A percentile compares a stretch with the other conserved stretches of the same genome.
phyloP scores from a whole-genome alignment of 2,797 vertebrate genomes.

The Myotis myotis region DNA sequence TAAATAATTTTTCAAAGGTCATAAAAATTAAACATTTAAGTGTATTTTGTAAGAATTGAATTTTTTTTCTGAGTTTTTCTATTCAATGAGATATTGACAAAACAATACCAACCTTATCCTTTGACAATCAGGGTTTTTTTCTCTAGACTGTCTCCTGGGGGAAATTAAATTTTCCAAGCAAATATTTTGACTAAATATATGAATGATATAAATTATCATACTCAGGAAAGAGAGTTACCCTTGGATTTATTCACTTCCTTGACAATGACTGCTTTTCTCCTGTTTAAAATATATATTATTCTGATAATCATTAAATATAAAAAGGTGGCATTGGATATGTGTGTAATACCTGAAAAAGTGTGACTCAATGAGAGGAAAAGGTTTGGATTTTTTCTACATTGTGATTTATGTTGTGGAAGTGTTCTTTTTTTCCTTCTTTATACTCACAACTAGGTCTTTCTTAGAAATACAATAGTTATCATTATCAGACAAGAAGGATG shows the following conservation, averaged over 20 bases:
- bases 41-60: not conserved
- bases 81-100: not conserved
- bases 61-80: constrained; percentile 8
- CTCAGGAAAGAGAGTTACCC: not conserved
- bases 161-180: constrained; percentile 26
- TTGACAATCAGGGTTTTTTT: not conserved
- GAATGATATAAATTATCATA: not conserved
- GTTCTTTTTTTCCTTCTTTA: not conserved
- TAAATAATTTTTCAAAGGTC: not conserved
- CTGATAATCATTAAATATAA: not conserved
- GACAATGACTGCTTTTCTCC: not conserved
- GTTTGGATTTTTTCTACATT: not conserved
- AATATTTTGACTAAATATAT: constrained; percentile 50
- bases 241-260: not conserved
- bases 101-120: not conserved
- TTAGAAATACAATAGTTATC: constrained; percentile 12
- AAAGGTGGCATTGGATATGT: not conserved
- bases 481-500: constrained; percentile 33
- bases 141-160: not conserved
- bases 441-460: constrained; percentile 1
- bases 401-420: not conserved
- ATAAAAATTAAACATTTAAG: not conserved
- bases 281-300: not conserved
- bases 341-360: not conserved
- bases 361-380: not conserved